Evolutionary conservation across 2,888 invertebrate genomes (phyloP).

Genomic region (Eupithecia abbreviata): DNA sequence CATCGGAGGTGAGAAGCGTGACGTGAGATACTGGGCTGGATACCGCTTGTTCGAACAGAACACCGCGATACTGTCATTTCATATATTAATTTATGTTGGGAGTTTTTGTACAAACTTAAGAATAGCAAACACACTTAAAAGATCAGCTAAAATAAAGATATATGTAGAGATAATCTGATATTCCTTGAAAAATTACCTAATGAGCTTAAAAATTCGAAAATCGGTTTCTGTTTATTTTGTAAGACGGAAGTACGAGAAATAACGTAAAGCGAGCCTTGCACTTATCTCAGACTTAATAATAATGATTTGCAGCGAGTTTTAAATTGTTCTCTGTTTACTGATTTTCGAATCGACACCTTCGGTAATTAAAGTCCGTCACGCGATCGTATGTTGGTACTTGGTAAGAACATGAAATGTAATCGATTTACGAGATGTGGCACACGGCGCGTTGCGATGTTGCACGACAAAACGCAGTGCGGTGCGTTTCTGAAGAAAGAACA

Average conservation of each 20-base stretch:
- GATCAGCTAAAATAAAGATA: not conserved
- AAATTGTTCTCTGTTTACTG: constrained; percentile 66
- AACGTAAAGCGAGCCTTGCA: constrained; percentile 51
- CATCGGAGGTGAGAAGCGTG: constrained; percentile 77
- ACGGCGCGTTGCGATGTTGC: constrained; percentile 16
- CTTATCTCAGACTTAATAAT: constrained; percentile 69
- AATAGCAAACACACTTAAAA: not conserved
- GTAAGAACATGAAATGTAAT: constrained; percentile 73
- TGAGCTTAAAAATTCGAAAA: constrained; percentile 19
- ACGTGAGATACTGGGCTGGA: constrained; percentile 75
- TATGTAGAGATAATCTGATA: not conserved
- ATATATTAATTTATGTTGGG: constrained; percentile 5
- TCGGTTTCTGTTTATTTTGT: constrained; percentile 38
- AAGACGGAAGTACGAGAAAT: constrained; percentile 45
- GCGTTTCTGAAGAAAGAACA: not conserved
- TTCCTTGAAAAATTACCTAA: not conserved
- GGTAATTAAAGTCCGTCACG: constrained; percentile 79
- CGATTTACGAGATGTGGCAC: constrained; percentile 64
- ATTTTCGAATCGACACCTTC: constrained; percentile 81
- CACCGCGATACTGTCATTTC: constrained; percentile 16
- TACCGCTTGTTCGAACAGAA: constrained; percentile 54
- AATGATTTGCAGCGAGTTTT: constrained; percentile 72
- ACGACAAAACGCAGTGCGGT: not conserved
- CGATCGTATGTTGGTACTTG: constrained; percentile 62
- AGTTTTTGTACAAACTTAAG: not conserved